Conservation (phyloP, 2,797 vertebrate genomes). For the Coregonus suidteri region DNA sequence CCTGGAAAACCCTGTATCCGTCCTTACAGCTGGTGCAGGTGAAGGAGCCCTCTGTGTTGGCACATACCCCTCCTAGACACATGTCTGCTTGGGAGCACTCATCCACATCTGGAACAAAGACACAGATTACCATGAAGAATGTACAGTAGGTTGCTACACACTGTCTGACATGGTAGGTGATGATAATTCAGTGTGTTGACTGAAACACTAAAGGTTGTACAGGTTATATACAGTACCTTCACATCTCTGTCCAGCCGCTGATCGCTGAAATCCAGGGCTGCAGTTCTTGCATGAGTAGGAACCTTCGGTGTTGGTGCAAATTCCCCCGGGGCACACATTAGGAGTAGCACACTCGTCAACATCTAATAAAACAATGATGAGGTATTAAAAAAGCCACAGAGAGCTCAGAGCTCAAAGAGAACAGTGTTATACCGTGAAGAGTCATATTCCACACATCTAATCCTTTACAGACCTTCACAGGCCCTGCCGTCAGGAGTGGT, state of each 20-base stretch:
- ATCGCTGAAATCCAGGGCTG: slow-evolving; percentile 75
- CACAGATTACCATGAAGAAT: not conserved
- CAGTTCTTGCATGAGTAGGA: slow-evolving; percentile 82
- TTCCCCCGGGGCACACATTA: slow-evolving; percentile 72
- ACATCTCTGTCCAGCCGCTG: slow-evolving; percentile 78
- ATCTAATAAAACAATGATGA: slow-evolving; percentile 58
- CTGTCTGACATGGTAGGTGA: not conserved
- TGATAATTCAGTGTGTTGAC: not conserved
- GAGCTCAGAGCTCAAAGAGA: not conserved
- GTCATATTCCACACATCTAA: slow-evolving; percentile 39
- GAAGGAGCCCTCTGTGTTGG: slow-evolving; percentile 86
- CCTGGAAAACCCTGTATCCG: slow-evolving; percentile 75
- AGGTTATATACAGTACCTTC: slow-evolving; percentile 73
- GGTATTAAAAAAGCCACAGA: slow-evolving; percentile 42
- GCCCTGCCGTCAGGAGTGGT: slow-evolving; percentile 74
- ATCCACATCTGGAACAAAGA: slow-evolving; percentile 65
- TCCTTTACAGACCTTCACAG: slow-evolving; percentile 82
- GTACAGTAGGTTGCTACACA: not conserved
- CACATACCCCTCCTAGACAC: slow-evolving; percentile 75
- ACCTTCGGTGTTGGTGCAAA: slow-evolving; percentile 84
- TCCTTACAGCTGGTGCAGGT: slow-evolving; percentile 79
- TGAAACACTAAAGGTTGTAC: not conserved
- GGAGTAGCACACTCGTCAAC: slow-evolving; percentile 70
- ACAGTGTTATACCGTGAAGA: slow-evolving; percentile 25
- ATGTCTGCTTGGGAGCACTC: slow-evolving; percentile 72